These are phyloP conservation scores for Neocrepidodera transversa DNA, from an alignment of 2,888 invertebrate species.

Conservation along the genomic window DNA sequence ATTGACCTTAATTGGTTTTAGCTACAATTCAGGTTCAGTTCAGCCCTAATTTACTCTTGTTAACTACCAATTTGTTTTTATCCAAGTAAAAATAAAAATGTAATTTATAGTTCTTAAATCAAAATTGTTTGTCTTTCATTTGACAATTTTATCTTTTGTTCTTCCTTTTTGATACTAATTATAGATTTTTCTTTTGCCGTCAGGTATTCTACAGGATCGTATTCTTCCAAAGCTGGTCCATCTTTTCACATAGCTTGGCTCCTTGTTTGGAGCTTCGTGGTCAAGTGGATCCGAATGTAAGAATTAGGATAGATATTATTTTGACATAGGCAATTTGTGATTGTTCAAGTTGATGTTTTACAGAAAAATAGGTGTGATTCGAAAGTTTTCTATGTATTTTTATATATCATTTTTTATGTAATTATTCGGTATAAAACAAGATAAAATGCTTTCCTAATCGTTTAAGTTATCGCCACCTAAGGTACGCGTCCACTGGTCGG, in stretches of 20 bases:
- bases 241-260: conserved; percentile 29
- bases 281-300: conserved; percentile 22
- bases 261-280: conserved; percentile 20
- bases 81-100: no score
- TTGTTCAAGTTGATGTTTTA: conserved; percentile 11
- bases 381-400: no score
- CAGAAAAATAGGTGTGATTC: no score
- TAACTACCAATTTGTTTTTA: no score
- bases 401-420: no score
- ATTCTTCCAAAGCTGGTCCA: background rate
- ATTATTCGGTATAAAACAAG: background rate
- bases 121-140: no score
- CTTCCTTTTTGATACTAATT: no score
- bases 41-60: background rate
- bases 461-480: background rate
- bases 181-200: no score
- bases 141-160: no score
- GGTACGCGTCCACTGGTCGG: no score
- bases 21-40: conserved; percentile 4
- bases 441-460: background rate
- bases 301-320: background rate
- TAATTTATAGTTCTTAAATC: no score
- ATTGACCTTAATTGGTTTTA: conserved; percentile 25
- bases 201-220: conserved; percentile 13
- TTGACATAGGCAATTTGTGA: conserved; percentile 11